These are phyloP conservation scores for Acanthisitta chloris DNA, from an alignment of 2,113 vertebrate genomes.

Conservation along the genomic window DNA sequence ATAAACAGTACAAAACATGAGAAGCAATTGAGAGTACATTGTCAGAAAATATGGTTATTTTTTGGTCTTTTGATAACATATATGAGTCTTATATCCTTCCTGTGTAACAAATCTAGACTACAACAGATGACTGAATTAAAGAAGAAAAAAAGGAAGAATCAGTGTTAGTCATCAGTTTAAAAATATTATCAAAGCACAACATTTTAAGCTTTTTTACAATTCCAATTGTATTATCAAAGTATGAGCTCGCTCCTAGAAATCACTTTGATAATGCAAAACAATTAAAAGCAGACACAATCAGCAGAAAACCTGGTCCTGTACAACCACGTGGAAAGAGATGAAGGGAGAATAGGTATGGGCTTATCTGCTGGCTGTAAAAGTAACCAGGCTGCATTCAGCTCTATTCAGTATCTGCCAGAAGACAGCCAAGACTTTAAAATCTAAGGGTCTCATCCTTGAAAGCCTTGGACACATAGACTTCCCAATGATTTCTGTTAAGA, in stretches of 20 bases:
- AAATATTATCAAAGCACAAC: too few species aligned
- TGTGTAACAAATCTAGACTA: not conserved
- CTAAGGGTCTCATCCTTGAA: not conserved
- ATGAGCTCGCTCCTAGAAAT: not conserved
- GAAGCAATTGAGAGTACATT: not conserved
- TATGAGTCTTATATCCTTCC: not conserved
- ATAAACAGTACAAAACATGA: not conserved
- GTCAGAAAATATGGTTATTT: not conserved
- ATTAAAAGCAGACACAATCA: not conserved
- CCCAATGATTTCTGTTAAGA: not conserved
- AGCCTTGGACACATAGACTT: not conserved
- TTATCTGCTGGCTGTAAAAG: not conserved
- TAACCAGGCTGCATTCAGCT: not conserved
- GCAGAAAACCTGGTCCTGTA: not conserved
- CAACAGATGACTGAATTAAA: conserved; percentile 1
- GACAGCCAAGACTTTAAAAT: not conserved
- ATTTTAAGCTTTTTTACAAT: not conserved
- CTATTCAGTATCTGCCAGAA: not conserved
- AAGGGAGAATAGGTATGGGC: not conserved
- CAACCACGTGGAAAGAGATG: not conserved
- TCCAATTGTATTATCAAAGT: not conserved
- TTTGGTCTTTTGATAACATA: not conserved
- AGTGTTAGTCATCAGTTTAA: not conserved
- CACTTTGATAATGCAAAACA: not conserved
- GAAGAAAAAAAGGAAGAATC: not conserved